Base-by-base conservation (phyloP, 2,888 invertebrate species). In the Leptogaster cylindrica region DNA sequence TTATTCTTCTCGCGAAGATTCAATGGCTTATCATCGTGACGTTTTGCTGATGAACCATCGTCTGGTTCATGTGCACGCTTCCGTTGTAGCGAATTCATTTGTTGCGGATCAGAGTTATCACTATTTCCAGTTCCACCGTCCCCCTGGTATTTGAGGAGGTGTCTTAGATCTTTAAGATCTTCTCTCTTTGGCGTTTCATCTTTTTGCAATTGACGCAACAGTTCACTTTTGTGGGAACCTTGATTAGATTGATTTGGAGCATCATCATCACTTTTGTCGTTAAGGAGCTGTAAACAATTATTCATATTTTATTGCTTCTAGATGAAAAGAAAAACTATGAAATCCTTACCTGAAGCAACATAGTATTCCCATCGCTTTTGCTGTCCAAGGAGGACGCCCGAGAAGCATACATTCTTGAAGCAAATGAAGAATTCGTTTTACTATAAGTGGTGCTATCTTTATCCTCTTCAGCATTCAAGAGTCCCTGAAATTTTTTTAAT, bases 231-330 rank as follows among this genome's bases (percentile, higher is more conserved):
- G 2, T 77, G 76, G 63, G 50, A 72, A 72, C 65, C 81, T 74
- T 81, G 66, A 74, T 72, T 28, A 84, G 73, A 84, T 83, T 82
- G 44, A 58, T 72, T 75, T 58, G 89, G 89, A 68, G 88, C 87
- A 73, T 92, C 92, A 73, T 91, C 91, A 74, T 92, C 92, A 68
- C 87, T 89, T 80, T 90, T 91, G 72, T 92, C 91, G 77, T 92
- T 93, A 71, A 93, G 83, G 79, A 93, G 86, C 91, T 92, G 77
- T n/a, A n/a, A n/a, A n/a, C n/a, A n/a, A n/a, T n/a, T n/a, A n/a
- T n/a, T 28, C 7, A 46, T 28, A 28, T 28, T 31, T n/a, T 12
- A 28, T 23, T n/a, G 28, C 12, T 28, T 14, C 6, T 25, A 10
- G 14, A 28, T 51, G 25, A 25, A 31, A 7, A 14, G 4, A 7